phyloP scores from a whole-genome alignment of 2,888 invertebrate genomes.

The Rotaria macrura region DNA sequence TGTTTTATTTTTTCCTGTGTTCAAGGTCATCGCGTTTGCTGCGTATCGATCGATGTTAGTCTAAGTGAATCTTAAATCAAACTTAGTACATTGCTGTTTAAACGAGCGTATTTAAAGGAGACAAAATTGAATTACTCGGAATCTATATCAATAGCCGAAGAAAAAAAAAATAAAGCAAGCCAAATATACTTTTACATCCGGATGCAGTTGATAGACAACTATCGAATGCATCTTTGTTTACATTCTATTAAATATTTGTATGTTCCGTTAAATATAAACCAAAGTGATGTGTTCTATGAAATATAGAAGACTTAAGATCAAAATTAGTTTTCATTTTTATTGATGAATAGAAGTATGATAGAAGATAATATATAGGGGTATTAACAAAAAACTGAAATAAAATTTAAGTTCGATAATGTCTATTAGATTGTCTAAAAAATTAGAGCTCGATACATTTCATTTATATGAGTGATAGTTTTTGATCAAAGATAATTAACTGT shows the following conservation, averaged over 20 bases:
- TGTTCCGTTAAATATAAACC: background rate
- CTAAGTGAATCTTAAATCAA: background rate
- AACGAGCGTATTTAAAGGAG: background rate
- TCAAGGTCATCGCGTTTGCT: background rate
- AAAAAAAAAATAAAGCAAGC: background rate
- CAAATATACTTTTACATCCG: background rate
- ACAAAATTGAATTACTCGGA: background rate
- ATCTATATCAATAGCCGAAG: background rate
- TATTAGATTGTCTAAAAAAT: too few relatives aligned
- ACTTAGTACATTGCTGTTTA: background rate
- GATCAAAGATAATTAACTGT: too few relatives aligned
- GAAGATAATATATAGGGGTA: too few relatives aligned
- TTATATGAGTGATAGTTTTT: too few relatives aligned
- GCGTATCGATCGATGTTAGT: background rate
- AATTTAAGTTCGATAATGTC: too few relatives aligned
- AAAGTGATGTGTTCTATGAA: background rate
- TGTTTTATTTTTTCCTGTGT: background rate
- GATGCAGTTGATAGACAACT: background rate
- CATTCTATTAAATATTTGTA: background rate
- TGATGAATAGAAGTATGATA: too few relatives aligned
- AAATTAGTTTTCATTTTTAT: too few relatives aligned
- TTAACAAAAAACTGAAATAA: too few relatives aligned
- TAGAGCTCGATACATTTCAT: too few relatives aligned
- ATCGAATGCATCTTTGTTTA: background rate
- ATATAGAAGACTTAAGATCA: background rate